A percentile compares a stretch with the other conserved stretches of the same genome.
Conservation (phyloP, 2,888 invertebrate species). For the Molanna angustata region DNA sequence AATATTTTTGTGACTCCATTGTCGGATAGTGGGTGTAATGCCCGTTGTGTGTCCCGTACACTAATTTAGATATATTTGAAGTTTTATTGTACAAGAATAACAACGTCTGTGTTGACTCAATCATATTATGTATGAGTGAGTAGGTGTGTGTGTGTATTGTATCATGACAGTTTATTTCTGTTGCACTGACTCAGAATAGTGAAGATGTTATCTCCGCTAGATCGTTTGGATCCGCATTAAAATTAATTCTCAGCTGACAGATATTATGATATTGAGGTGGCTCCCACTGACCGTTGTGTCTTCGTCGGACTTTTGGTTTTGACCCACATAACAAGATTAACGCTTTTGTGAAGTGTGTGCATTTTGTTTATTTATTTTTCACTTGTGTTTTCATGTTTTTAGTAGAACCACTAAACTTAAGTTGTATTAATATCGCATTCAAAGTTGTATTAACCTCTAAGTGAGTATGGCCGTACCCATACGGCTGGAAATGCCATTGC, state of each 20-base stretch:
- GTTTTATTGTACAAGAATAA: conserved; percentile 6
- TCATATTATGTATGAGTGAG: conserved; percentile 8
- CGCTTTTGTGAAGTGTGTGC: conserved; percentile 14
- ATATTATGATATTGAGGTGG: no score
- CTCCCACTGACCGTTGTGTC: conserved; percentile 16
- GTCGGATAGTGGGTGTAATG: conserved; percentile 4
- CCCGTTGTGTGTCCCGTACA: conserved; percentile 9
- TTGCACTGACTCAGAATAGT: conserved; percentile 19
- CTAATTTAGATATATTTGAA: conserved; percentile 16
- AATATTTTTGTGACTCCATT: conserved; percentile 13
- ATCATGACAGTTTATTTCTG: conserved; percentile 18
- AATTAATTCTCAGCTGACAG: no score
- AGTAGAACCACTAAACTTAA: no score
- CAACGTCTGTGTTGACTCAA: conserved; percentile 16
- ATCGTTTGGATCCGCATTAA: no score
- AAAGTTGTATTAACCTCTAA: no score
- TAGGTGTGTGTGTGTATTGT: conserved; percentile 9
- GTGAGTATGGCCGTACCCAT: no score
- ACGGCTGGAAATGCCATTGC: no score
- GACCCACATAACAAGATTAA: conserved; percentile 24
- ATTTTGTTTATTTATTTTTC: no score
- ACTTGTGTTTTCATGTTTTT: no score
- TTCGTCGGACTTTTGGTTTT: conserved; percentile 22
- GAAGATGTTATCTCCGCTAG: no score
- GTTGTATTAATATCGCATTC: no score